Conservation (phyloP, 2,113 vertebrate species). For the Morone chrysops region DNA sequence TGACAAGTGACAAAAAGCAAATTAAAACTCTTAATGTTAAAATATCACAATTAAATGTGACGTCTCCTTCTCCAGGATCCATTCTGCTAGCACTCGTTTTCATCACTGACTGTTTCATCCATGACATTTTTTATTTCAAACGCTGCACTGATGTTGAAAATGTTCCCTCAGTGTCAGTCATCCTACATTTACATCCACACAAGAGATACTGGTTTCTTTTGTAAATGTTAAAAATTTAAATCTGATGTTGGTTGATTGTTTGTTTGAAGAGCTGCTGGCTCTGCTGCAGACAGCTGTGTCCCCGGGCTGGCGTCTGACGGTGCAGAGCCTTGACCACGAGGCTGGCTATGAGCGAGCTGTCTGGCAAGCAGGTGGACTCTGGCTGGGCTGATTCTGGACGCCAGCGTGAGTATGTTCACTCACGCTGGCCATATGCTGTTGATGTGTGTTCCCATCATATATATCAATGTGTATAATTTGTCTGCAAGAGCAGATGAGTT, state of each 20-base stretch:
- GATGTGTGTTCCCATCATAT: background rate
- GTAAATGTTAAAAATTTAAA: slow-evolving; percentile 1
- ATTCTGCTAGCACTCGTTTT: background rate
- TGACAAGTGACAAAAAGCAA: slow-evolving; percentile 13
- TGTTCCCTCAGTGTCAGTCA: background rate
- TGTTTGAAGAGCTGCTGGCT: slow-evolving; percentile 6
- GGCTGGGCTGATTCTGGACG: slow-evolving; percentile 23
- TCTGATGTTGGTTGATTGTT: background rate
- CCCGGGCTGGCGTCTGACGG: background rate
- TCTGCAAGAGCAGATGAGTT: background rate
- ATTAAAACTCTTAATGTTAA: slow-evolving; percentile 14
- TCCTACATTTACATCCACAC: background rate
- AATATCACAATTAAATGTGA: slow-evolving; percentile 6
- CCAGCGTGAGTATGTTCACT: slow-evolving; percentile 6
- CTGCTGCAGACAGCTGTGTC: slow-evolving; percentile 24
- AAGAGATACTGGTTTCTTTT: background rate
- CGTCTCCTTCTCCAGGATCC: background rate
- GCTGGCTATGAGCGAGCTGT: slow-evolving; percentile 21
- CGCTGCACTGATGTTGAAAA: background rate
- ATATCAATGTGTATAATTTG: background rate
- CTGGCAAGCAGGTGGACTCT: slow-evolving; percentile 51
- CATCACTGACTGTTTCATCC: background rate
- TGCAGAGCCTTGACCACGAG: slow-evolving; percentile 21
- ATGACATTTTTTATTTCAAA: background rate
- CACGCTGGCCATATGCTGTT: slow-evolving; percentile 28